Percentiles rank a stretch among this genome's conserved stretches.
phyloP scores from a whole-genome alignment of 1,140 invertebrate genomes.

The Aphelinus atriplicis region DNA sequence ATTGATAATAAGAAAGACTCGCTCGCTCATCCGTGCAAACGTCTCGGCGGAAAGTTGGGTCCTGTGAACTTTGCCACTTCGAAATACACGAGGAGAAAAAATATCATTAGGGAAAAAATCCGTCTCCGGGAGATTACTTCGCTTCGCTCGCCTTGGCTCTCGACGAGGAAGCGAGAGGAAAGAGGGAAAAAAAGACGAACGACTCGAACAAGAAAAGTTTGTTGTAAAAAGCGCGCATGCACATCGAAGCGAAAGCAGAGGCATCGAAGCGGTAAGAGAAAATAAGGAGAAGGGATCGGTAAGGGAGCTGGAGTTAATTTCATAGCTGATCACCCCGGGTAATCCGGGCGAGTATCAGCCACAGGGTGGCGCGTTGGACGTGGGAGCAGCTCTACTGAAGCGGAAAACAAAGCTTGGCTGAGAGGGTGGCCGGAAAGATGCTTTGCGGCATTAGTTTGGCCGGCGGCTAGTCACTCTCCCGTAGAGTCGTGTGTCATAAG shows the following conservation, averaged over 20 bases:
- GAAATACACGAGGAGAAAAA: no score
- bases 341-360: slow-evolving; percentile 50
- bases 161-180: no score
- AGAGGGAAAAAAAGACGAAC: no score
- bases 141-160: no score
- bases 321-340: slow-evolving; percentile 67
- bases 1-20: no score
- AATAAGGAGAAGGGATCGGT: slow-evolving; percentile 21
- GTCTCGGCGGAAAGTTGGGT: no score
- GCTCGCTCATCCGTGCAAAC: no score
- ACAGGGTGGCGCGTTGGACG: slow-evolving; percentile 39
- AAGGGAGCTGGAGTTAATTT: slow-evolving; percentile 62
- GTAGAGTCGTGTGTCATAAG: slow-evolving; percentile 63
- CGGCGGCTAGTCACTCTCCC: slow-evolving; percentile 11
- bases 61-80: no score
- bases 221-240: background rate
- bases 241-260: slow-evolving; percentile 30
- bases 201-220: no score
- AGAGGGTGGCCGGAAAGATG: background rate
- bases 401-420: slow-evolving; percentile 63
- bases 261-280: no score
- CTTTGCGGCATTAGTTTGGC: background rate
- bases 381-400: slow-evolving; percentile 49
- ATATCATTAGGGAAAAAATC: no score
- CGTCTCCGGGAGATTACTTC: no score